Base-by-base conservation (phyloP, 2,797 vertebrate species). In the Crenuchus spilurus region DNA sequence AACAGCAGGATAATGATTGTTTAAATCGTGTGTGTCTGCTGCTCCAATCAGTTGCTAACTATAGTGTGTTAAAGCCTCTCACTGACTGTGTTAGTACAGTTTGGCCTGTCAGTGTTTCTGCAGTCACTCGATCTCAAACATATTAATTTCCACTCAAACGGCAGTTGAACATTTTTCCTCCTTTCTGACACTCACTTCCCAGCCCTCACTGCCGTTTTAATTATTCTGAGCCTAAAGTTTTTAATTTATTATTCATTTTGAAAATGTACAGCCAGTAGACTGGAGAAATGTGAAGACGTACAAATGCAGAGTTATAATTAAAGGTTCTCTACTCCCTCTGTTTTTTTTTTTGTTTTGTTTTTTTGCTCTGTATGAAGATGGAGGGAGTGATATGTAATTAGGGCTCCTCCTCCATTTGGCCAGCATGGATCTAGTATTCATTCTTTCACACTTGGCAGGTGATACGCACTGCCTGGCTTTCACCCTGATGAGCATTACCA, bases 171-270 rank as follows among this genome's bases (percentile, higher is more conserved):
- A 39, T 61, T 74, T 83, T 79, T 74, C 6, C 66, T 79, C 83
- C 69, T 62, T 82, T 60, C 55, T 55, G 81, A 81, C 83, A 79
- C 81, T 87, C 76, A 70, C 78, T 80, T 86, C 83, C 76, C 83
- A 75, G 76, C 72, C 72, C 63, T 72, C 20, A 22, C 74, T 87
- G 79, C 72, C 76, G 76, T 85, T 86, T 86, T 84, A 85, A 84
- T 89, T 81, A 85, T 60, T 39, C 72, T 82, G 80, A 83, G 82
- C 80, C 85, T 87, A 87, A 88, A 88, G 83, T 84, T 84, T 90
- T 83, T 81, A 87, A 90, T 89, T 86, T 90, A 88, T 88, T 85
- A 80, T 88, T 83, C 80, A 82, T 90, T 89, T 87, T 78, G 78
- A 87, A 77, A 80, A 83, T 83, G 82, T 83, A 67, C 55, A 76